Evolutionary conservation across 2,797 vertebrate genomes (phyloP), one percentile per base, ranked within the genome.

Genomic region (Pangasius macronema): DNA sequence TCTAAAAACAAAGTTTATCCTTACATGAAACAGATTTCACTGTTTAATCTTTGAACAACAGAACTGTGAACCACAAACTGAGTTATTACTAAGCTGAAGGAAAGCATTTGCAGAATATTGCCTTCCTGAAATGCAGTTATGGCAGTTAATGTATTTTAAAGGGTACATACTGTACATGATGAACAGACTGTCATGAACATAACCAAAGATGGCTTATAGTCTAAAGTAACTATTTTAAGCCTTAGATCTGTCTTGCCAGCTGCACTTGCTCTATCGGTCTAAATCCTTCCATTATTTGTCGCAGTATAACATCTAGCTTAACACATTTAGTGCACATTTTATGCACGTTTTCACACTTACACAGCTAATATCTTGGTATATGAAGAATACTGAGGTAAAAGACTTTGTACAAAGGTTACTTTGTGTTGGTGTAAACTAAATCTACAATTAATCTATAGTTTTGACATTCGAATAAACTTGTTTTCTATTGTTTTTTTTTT

Each of bases 81-180:
- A 61, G 77, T 80, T 57, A 36, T 57, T 80, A 33, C 79, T 81
- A 61, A 81, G 10, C 22, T 27, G 55, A 81, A 81, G 22, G 22
- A 81, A 27, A 61, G 36, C 39, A 63, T 63, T 63, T n/a, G 22
- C 57, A 82, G 33, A 14, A 63, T 65, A 82, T 65, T 30, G 80
- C 24, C 39, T 63, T 57, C 1, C 18, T 55, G 30, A 57, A 80
- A 80, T 76, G 73, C 36, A 72, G 68, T 36, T 51, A 51, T 27
- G 14, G 46, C n/a, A 18, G 5, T 30, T 55, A 55, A 30, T 30
- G n/a, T 33, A 55, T 33, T 55, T 77, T 53, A 77, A 73, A 73
- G 39, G 5, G 53, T 57, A 36, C 27, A 33, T 65, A 49, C 1
- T 42, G 13, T 63, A 65, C 14, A 30, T 9, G 6, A 65, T 49